Conservation (phyloP, 2,113 vertebrate species). For the Macrotis lagotis region DNA sequence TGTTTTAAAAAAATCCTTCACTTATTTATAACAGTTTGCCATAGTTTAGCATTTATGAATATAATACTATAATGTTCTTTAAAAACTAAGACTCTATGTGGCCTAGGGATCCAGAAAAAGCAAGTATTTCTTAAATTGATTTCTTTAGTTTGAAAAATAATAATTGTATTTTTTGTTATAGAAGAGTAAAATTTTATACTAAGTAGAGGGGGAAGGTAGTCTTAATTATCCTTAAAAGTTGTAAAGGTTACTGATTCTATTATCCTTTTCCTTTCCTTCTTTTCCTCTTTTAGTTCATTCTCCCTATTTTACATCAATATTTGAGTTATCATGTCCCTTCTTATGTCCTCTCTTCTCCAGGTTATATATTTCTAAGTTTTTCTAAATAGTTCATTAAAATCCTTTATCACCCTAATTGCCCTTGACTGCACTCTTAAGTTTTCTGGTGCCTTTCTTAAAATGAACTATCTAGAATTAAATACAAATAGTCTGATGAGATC, state of each 20-base stretch:
- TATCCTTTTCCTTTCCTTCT: neutral
- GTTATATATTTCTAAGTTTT: neutral
- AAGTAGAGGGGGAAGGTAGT: neutral
- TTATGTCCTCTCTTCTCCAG: neutral
- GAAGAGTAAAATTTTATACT: slow-evolving; percentile 3
- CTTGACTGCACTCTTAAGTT: neutral
- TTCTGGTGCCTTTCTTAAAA: neutral
- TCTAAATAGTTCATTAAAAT: neutral
- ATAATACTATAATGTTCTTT: rapidly evolving
- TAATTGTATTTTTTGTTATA: neutral
- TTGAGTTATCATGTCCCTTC: neutral
- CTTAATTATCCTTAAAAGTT: neutral
- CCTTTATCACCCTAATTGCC: neutral
- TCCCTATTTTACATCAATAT: neutral
- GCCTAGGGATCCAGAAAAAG: neutral
- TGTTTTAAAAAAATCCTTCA: neutral
- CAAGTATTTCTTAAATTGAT: neutral
- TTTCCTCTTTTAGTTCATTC: neutral
- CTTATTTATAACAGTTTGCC: neutral
- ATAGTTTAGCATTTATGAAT: neutral
- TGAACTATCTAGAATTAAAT: neutral
- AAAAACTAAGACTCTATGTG: neutral
- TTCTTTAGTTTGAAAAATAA: slow-evolving; percentile 41
- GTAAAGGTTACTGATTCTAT: neutral
- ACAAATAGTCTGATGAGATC: neutral